Conservation (phyloP, 2,888 invertebrate species). For the Erebia aethiops region DNA sequence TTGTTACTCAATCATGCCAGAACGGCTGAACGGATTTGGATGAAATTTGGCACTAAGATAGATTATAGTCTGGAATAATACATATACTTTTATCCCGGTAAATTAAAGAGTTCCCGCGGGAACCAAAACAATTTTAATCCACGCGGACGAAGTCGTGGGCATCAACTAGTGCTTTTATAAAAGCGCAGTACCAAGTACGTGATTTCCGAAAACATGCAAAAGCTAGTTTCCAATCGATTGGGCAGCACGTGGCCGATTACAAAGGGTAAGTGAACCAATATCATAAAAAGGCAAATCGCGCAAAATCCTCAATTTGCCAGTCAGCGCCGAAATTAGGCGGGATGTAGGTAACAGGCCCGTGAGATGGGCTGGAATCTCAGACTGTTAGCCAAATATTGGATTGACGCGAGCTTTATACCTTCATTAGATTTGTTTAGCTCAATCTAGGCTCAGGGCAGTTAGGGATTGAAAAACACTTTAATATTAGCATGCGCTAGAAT, state of each 20-base stretch:
- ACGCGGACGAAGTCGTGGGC: no score
- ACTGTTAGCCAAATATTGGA: conserved; percentile 33
- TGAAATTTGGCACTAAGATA: no score
- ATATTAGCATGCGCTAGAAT: not conserved
- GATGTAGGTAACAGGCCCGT: conserved; percentile 2
- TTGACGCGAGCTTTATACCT: conserved; percentile 1
- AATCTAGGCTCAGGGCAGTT: not conserved
- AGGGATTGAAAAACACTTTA: not conserved
- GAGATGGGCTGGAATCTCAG: conserved; percentile 20
- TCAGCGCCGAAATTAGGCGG: conserved; percentile 18
- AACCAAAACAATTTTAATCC: no score
- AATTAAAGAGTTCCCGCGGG: no score
- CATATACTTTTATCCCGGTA: no score
- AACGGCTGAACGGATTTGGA: no score
- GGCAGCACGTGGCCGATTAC: not conserved
- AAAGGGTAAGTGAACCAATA: not conserved
- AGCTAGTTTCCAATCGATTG: conserved; percentile 14
- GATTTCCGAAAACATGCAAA: not conserved
- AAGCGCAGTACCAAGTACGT: not conserved
- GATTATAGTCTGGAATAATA: no score
- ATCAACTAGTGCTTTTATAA: no score
- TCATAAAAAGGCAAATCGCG: conserved; percentile 19
- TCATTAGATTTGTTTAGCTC: conserved; percentile 8
- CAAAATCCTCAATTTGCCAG: conserved; percentile 22
- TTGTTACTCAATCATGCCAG: no score